Evolutionary conservation across 2,113 vertebrate species (phyloP), one percentile per base, ranked within the genome.

Genomic region (Accipiter cooperii): DNA sequence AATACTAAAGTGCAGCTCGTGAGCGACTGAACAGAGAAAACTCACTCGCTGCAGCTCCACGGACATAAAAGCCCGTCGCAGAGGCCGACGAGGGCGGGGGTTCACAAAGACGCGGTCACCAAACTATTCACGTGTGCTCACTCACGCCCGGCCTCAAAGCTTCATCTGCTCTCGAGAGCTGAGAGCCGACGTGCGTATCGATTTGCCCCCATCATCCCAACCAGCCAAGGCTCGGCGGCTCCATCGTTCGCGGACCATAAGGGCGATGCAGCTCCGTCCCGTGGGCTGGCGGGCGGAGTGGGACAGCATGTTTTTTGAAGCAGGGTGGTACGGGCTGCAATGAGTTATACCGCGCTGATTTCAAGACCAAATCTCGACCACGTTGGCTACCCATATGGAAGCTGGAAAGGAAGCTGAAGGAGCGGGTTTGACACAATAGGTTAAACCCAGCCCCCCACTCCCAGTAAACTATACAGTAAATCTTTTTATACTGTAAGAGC

Each of bases 141-240:
- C 40, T 75, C 28, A 9, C 28, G 42, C 38, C 55, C 10, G 4
- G 8, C 42, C 51, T 13, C 63, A 31, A 36, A 77, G 47, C 31
- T 61, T 33, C 60, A 52, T 14, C 28, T 54, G 31, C 70, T 19
- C 60, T 42, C 36, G 44, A 46, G 60, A 87, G 20, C 11, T 8
- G n/a, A n/a, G 12, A 55, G 46, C 24, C 4, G 1, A 49, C 0
- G 1, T 1, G 22, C 9, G 0, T 8, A 6, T 10, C 9, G 1
- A 8, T 13, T 31, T 31, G n/a, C 36, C 36, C 57, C 38, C 34
- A 10, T 20, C 42, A 60, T 17, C 54, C 44, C 60, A 70, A 58
- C 6, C 13, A 64, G 54, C 21, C 82, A 33, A 17, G 22, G 8
- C 12, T 28, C 51, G 85, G 78, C 38, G 70, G 44, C 38, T 63